Percentiles rank a stretch among this genome's conserved stretches.
phyloP scores from a whole-genome alignment of 2,888 invertebrate species.

The Sicus ferrugineus region DNA sequence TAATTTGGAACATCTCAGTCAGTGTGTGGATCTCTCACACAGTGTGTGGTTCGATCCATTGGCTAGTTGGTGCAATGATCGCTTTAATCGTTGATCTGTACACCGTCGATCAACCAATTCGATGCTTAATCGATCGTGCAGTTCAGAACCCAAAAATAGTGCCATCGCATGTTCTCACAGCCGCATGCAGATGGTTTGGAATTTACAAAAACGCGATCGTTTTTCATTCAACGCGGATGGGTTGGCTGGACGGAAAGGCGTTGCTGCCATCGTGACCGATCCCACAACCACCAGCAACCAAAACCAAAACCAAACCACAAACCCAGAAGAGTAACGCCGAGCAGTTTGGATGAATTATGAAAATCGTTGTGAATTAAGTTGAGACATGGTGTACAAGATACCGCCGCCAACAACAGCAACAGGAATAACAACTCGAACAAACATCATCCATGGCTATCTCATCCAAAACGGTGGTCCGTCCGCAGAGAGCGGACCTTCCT shows the following conservation, averaged over 20 bases:
- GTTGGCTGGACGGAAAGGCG: conserved; percentile 22
- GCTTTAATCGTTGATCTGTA: no score
- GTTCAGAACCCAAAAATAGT: not conserved
- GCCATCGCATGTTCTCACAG: conserved; percentile 57
- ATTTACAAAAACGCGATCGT: conserved; percentile 16
- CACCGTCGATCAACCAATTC: no score
- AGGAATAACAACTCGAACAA: conserved; percentile 35
- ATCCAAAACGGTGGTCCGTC: conserved; percentile 18
- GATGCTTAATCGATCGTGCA: not conserved
- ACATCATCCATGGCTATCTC: not conserved
- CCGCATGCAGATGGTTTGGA: conserved; percentile 52
- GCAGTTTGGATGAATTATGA: conserved; percentile 56
- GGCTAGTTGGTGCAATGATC: no score
- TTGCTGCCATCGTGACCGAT: conserved; percentile 30
- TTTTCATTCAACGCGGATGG: not conserved
- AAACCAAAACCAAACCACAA: not conserved
- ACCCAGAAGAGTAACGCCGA: conserved; percentile 2
- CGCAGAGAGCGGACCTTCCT: not conserved
- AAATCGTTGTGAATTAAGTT: conserved; percentile 61
- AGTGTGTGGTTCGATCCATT: no score
- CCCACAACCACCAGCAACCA: conserved; percentile 15
- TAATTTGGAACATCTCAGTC: no score
- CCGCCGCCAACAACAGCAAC: not conserved
- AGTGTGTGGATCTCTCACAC: no score
- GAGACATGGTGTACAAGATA: conserved; percentile 42